Percentiles rank a stretch among this genome's conserved stretches.
Evolutionary conservation across 2,113 vertebrate species (phyloP).

Genomic region (Plectropomus leopardus): DNA sequence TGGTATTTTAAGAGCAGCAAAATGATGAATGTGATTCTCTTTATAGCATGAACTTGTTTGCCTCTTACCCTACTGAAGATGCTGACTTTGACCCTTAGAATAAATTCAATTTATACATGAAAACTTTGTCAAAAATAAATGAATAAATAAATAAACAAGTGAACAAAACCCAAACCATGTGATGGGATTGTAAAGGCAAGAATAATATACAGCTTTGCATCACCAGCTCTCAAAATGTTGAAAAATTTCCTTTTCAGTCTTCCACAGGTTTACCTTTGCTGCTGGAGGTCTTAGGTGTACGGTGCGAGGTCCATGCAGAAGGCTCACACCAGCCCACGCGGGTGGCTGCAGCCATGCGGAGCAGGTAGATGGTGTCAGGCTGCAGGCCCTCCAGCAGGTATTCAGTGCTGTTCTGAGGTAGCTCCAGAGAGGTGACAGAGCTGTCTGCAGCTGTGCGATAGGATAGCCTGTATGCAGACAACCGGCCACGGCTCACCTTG

Average conservation of each 20-base stretch:
- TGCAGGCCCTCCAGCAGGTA: constrained; percentile 88
- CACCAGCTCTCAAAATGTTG: not conserved
- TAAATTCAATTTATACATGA: not conserved
- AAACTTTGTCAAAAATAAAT: not conserved
- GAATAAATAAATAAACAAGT: not conserved
- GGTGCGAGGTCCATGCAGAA: constrained; percentile 94
- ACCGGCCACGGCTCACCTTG: constrained; percentile 89
- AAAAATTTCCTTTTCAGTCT: too few species aligned
- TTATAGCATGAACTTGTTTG: not conserved
- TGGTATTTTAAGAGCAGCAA: constrained; percentile 39
- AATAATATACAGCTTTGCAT: not conserved
- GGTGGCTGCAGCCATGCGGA: constrained; percentile 93
- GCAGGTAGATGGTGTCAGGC: constrained; percentile 93
- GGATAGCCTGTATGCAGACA: constrained; percentile 91
- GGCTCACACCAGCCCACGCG: constrained; percentile 94
- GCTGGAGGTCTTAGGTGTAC: constrained; percentile 93
- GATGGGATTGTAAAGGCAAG: not conserved
- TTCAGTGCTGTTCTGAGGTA: constrained; percentile 86
- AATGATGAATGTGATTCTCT: constrained; percentile 1
- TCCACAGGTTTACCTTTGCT: constrained; percentile 87
- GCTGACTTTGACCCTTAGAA: not conserved
- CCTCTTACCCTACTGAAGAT: not conserved
- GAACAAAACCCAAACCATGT: not conserved
- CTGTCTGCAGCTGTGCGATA: constrained; percentile 91
- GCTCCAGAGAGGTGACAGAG: constrained; percentile 88